Evolutionary conservation across 2,888 invertebrate species (phyloP).

Genomic region (Pinctada fucata): DNA sequence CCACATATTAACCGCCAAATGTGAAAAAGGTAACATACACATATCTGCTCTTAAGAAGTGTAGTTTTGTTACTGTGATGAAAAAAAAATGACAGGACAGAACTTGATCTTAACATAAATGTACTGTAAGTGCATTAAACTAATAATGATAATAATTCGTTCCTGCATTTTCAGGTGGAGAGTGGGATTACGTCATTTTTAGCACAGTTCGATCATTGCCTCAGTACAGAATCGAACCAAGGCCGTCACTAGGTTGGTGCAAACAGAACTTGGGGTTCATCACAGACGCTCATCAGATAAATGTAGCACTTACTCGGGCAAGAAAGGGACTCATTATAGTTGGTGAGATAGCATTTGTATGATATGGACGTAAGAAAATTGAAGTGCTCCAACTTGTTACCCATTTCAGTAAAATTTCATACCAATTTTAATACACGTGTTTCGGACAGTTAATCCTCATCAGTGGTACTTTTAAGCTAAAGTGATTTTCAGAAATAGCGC

Average conservation of each 20-base stretch:
- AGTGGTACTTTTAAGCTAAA: too few relatives aligned
- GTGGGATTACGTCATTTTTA: slow-evolving; percentile 70
- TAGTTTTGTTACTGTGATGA: neutral
- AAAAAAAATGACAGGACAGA: neutral
- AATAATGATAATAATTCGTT: too few relatives aligned
- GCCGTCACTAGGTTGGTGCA: slow-evolving; percentile 65
- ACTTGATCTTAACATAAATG: neutral
- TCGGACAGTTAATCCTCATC: too few relatives aligned
- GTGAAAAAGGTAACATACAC: neutral
- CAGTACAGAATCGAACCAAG: slow-evolving; percentile 57
- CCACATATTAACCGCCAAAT: neutral
- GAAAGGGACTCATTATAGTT: slow-evolving; percentile 67
- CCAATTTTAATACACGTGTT: too few relatives aligned
- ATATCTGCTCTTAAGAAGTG: neutral
- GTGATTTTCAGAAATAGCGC: too few relatives aligned
- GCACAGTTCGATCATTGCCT: slow-evolving; percentile 67
- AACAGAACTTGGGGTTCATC: slow-evolving; percentile 69
- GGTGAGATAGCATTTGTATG: too few relatives aligned
- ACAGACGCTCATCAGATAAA: slow-evolving; percentile 71
- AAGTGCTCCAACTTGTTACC: too few relatives aligned
- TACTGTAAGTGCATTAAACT: too few relatives aligned
- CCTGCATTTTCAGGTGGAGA: slow-evolving; percentile 59
- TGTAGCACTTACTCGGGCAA: slow-evolving; percentile 69
- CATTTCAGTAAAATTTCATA: too few relatives aligned
- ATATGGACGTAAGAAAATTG: too few relatives aligned